Percentiles rank a stretch among this genome's conserved stretches.
These are phyloP conservation scores for Microtus richardsoni DNA, from an alignment of 2,113 vertebrate genomes.

Conservation along the genomic window DNA sequence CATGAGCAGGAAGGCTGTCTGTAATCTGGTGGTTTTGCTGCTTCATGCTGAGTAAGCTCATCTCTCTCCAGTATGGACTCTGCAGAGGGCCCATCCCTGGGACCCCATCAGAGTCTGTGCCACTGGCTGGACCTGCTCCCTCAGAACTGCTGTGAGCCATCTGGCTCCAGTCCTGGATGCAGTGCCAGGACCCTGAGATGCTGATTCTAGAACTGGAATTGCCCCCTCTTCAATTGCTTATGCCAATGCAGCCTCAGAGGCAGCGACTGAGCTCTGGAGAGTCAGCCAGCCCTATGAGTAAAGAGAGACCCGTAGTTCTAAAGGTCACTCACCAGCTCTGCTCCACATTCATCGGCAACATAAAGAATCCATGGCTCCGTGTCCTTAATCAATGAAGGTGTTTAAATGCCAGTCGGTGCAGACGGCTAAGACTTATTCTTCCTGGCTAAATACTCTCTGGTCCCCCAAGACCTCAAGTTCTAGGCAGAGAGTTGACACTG, in stretches of 20 bases:
- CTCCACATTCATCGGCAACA: not conserved
- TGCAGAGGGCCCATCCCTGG: rapidly evolving
- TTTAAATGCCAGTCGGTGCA: not conserved
- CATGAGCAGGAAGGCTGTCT: not conserved
- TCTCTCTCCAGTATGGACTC: rapidly evolving
- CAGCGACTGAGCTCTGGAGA: not conserved
- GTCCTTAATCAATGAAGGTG: not conserved
- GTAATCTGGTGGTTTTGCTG: no score
- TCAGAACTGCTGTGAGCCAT: not conserved
- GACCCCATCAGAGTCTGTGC: rapidly evolving
- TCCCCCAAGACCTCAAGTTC: not conserved
- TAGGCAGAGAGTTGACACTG: not conserved
- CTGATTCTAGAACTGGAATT: not conserved
- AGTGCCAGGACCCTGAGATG: not conserved
- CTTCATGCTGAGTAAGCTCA: not conserved
- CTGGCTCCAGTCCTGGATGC: not conserved
- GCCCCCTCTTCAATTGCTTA: not conserved
- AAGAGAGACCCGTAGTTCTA: rapidly evolving
- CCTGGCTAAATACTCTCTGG: not conserved
- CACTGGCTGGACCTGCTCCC: rapidly evolving
- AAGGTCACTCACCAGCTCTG: not conserved
- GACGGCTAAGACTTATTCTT: not conserved
- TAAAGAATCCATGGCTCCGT: not conserved
- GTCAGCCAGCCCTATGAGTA: not conserved
- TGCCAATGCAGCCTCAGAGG: not conserved